Conservation (phyloP, 2,797 vertebrate genomes). For the Hephaestus fuliginosus region DNA sequence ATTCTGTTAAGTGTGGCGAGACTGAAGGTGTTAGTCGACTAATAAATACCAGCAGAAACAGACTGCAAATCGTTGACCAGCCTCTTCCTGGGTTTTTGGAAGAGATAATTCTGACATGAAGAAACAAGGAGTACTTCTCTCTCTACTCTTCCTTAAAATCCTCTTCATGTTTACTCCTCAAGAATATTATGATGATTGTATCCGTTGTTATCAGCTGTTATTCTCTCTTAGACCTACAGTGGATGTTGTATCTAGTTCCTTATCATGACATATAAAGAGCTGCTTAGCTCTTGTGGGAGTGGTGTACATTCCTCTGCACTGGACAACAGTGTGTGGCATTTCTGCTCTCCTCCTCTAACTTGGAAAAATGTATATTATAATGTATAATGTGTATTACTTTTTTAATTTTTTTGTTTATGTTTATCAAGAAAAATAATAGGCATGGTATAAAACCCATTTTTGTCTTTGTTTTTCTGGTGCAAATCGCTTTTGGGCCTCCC, state of each 20-base stretch:
- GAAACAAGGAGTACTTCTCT: neutral
- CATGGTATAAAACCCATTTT: no score
- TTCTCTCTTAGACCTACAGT: neutral
- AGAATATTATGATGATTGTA: neutral
- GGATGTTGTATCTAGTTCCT: constrained; percentile 8
- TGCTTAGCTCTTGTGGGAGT: constrained; percentile 24
- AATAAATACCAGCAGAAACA: constrained; percentile 20
- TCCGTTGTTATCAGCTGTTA: neutral
- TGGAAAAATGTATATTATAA: constrained; percentile 1
- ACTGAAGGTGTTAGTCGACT: neutral
- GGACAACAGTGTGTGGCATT: constrained; percentile 42
- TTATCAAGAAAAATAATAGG: constrained; percentile 2
- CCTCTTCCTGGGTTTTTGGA: neutral
- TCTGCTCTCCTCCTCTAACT: constrained; percentile 8
- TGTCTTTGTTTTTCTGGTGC: no score
- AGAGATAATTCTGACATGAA: neutral
- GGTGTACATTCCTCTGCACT: constrained; percentile 22
- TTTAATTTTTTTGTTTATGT: constrained; percentile 15
- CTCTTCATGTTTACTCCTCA: neutral
- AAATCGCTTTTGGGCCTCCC: no score
- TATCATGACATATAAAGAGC: constrained; percentile 26
- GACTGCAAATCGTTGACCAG: neutral
- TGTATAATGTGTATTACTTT: constrained; percentile 4
- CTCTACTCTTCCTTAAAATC: constrained; percentile 11
- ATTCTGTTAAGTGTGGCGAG: constrained; percentile 22